A percentile compares a stretch with the other conserved stretches of the same genome.
These are phyloP conservation scores for Psylliodes chrysocephalus DNA, from an alignment of 2,888 invertebrate genomes.

Conservation along the genomic window DNA sequence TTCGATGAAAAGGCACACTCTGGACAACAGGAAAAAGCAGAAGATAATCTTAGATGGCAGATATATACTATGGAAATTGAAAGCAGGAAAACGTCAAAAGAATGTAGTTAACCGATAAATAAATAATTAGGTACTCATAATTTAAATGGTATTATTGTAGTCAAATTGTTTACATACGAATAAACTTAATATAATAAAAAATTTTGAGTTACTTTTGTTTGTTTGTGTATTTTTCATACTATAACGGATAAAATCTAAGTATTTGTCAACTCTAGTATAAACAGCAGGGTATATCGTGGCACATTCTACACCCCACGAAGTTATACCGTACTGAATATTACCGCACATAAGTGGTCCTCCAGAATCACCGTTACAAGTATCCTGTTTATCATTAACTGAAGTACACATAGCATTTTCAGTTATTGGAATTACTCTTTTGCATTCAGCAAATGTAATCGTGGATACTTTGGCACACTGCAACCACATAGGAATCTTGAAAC, in stretches of 20 bases:
- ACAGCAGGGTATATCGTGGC: neutral
- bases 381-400: neutral
- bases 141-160: too few relatives aligned
- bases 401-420: neutral
- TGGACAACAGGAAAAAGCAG: too few relatives aligned
- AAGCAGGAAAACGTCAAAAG: too few relatives aligned
- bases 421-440: neutral
- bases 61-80: too few relatives aligned
- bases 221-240: neutral
- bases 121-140: too few relatives aligned
- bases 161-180: too few relatives aligned
- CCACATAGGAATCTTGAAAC: neutral
- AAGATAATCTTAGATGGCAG: too few relatives aligned
- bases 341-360: neutral
- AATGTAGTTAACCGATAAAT: too few relatives aligned
- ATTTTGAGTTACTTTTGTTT: too few relatives aligned
- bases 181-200: too few relatives aligned
- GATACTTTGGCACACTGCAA: neutral
- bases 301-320: conserved; percentile 2
- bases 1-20: too few relatives aligned
- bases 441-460: neutral
- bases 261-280: conserved; percentile 8
- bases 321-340: neutral
- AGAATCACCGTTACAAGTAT: neutral
- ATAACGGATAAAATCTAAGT: neutral